Base-by-base conservation (phyloP, 2,113 vertebrate species). In the Caretta caretta region DNA sequence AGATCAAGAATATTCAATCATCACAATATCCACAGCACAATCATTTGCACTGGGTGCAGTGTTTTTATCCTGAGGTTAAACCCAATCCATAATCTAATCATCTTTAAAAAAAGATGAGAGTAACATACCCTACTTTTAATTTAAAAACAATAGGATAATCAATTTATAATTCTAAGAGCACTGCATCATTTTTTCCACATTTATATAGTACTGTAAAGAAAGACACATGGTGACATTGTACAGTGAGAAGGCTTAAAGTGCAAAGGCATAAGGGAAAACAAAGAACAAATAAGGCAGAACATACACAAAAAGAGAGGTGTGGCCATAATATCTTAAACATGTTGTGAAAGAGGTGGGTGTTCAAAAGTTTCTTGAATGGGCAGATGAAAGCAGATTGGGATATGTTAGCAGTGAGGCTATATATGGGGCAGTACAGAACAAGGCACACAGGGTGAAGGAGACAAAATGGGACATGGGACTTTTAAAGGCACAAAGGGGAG, bases 291-390 rank as follows among this genome's bases (percentile, higher is more conserved):
- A 51, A 76, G 92, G 69, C 20, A 84, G 38, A 35, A 59, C 31
- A 31, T 82, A 31, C 10, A 46, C 10, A 54, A 1, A 31, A 1
- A 31, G 42, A 72, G 20, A 57, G 2, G 59, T 35, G 7, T 25
- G 90, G 85, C 80, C n/a, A 24, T 5, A 7, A 9, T 78, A 90
- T 5, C 56, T 93, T 92, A 69, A 51, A 92, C 59, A 10, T 50
- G 3, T n/a, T 8, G 50, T 62, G 9, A 13, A 9, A 31, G 84
- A 87, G 0, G 0, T 5, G 12, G 12, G 72, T 22, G 20, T 6
- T 69, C 27, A 75, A 51, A 75, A 76, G 81, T 5, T 6, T 59
- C 90, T 95, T 86, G 42, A 69, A n/a, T 51, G 48, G 1, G 56
- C 65, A 54, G 31, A 90, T 17, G 10, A 51, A 90, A 93, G 13